Evolutionary conservation across 2,888 invertebrate species (phyloP).

Genomic region (Agonopterix subpropinquella): DNA sequence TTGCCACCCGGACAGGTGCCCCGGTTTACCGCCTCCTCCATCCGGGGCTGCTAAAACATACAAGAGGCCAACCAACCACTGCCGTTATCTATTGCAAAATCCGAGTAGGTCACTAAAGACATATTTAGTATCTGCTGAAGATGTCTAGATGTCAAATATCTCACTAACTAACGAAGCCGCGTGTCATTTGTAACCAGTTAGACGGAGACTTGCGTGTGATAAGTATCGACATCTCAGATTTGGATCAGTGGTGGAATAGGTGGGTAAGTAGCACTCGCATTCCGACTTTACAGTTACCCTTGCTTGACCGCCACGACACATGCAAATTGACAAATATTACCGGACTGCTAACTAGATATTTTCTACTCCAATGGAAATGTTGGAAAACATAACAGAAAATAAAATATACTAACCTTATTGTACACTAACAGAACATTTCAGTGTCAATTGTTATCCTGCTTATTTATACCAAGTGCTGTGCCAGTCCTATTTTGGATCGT

Average conservation of each 20-base stretch:
- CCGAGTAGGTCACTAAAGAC: too few relatives aligned
- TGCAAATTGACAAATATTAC: conserved; percentile 65
- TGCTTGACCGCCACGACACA: conserved; percentile 24
- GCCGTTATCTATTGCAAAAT: too few relatives aligned
- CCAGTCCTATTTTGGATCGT: too few relatives aligned
- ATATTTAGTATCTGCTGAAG: too few relatives aligned
- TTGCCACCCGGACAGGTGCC: too few relatives aligned
- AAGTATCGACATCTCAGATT: conserved; percentile 17
- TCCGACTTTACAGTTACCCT: conserved; percentile 57
- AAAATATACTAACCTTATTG: too few relatives aligned
- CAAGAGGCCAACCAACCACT: too few relatives aligned
- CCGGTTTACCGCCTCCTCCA: too few relatives aligned
- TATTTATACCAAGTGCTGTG: too few relatives aligned
- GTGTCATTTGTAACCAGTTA: conserved; percentile 4
- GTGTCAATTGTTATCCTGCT: too few relatives aligned
- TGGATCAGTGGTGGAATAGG: conserved; percentile 37
- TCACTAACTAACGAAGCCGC: not conserved
- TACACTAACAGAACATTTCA: too few relatives aligned
- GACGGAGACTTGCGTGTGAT: conserved; percentile 2
- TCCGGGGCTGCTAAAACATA: too few relatives aligned
- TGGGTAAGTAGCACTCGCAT: conserved; percentile 48
- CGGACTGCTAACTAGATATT: conserved; percentile 10
- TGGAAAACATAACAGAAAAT: not conserved
- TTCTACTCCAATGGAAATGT: not conserved
- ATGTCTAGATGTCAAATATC: not conserved